These are phyloP conservation scores for Sminthopsis crassicaudata DNA, from an alignment of 2,113 vertebrate genomes.

Conservation along the genomic window DNA sequence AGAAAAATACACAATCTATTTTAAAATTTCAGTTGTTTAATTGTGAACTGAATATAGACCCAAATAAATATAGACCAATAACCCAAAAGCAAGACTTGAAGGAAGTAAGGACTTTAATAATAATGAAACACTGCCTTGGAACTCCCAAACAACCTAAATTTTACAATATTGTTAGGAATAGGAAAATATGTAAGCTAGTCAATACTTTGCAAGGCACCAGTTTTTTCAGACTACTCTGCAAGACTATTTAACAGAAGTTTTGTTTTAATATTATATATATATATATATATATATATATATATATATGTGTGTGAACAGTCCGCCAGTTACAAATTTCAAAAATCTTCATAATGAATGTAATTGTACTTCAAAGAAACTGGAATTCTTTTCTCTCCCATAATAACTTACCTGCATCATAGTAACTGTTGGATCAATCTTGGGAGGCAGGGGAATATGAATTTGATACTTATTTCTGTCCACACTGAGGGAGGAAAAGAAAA, in stretches of 20 bases:
- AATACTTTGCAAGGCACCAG: neutral
- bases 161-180: neutral
- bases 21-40: conserved; percentile 20
- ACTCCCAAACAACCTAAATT: neutral
- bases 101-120: conserved; percentile 32
- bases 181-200: conserved; percentile 31
- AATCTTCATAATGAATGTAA: neutral
- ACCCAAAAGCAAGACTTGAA: conserved; percentile 22
- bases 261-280: neutral
- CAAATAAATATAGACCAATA: neutral
- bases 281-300: too few relatives aligned
- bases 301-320: neutral
- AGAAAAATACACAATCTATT: conserved; percentile 6
- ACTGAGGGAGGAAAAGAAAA: conserved; percentile 81
- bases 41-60: too few relatives aligned
- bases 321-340: conserved; percentile 16
- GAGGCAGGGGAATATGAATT: conserved; percentile 98
- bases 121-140: conserved; percentile 10
- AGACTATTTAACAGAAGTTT: neutral
- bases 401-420: conserved; percentile 99
- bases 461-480: conserved; percentile 99
- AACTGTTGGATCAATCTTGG: conserved; percentile 99
- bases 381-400: neutral
- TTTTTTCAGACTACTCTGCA: neutral
- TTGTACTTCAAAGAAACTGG: neutral